Evolutionary conservation across 2,113 vertebrate species (phyloP).

Genomic region (Trichomycterus rosablanca): DNA sequence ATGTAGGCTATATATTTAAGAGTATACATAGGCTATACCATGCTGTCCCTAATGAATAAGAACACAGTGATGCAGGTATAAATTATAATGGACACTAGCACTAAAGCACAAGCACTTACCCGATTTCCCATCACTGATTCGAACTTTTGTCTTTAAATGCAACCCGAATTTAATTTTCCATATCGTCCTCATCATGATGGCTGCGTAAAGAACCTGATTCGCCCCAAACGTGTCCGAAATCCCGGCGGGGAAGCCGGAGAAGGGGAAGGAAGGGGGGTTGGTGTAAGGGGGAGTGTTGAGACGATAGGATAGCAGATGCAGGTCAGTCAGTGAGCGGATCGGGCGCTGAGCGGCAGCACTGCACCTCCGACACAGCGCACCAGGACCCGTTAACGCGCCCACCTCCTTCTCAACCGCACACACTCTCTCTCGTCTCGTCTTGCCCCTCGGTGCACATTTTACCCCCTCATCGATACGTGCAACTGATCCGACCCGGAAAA

Average conservation of each 20-base stretch:
- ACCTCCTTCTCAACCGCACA: constrained; percentile 36
- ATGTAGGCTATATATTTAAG: too few species aligned
- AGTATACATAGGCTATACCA: too few species aligned
- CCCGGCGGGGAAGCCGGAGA: constrained; percentile 40
- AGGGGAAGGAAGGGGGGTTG: constrained; percentile 52
- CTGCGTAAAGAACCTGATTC: constrained; percentile 62
- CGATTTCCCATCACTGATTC: too few species aligned
- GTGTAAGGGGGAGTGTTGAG: constrained; percentile 19
- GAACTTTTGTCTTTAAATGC: constrained; percentile 45
- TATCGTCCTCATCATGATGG: constrained; percentile 70
- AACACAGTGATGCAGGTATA: too few species aligned
- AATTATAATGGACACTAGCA: too few species aligned
- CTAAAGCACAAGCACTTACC: too few species aligned
- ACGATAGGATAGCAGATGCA: constrained; percentile 44
- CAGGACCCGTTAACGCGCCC: constrained; percentile 31
- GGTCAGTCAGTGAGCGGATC: constrained; percentile 83
- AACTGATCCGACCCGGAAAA: constrained; percentile 76
- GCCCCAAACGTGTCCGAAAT: constrained; percentile 56
- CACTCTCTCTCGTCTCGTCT: constrained; percentile 13
- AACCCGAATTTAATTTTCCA: constrained; percentile 78
- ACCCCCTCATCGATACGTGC: constrained; percentile 65
- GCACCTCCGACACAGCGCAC: constrained; percentile 64
- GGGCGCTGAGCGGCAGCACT: constrained; percentile 82
- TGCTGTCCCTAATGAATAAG: too few species aligned
- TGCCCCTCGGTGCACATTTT: constrained; percentile 28